Percentiles rank a stretch among this genome's conserved stretches.
Conservation (phyloP, 2,797 vertebrate species). For the Adelosebastes latens region DNA sequence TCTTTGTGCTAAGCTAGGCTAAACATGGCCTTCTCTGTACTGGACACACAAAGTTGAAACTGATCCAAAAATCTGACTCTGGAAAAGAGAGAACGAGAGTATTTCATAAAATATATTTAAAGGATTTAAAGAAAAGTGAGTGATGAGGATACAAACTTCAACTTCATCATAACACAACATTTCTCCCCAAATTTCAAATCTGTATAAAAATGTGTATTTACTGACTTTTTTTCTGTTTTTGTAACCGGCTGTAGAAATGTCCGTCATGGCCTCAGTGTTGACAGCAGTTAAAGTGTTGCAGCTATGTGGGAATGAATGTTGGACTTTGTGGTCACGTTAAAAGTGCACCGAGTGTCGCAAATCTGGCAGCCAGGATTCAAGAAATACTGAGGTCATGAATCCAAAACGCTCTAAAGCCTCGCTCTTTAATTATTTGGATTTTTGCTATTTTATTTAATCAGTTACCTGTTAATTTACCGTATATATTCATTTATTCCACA, state of each 20-base stretch:
- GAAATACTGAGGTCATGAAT: neutral
- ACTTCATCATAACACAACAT: neutral
- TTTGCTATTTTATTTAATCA: neutral
- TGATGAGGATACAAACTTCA: neutral
- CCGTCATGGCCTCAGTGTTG: neutral
- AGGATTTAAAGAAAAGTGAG: neutral
- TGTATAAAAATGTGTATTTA: neutral
- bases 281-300: neutral
- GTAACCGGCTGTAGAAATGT: neutral
- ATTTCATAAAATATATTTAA: neutral
- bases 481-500: neutral
- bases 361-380: neutral
- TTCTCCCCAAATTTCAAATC: neutral
- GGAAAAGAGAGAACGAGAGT: neutral
- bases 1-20: constrained; percentile 19
- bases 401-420: neutral
- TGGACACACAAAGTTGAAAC: neutral
- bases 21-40: neutral
- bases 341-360: neutral
- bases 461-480: neutral
- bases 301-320: neutral
- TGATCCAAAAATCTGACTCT: too few relatives aligned
- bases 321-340: neutral
- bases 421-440: too few relatives aligned
- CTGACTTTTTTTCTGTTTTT: neutral